A percentile compares a stretch with the other conserved stretches of the same genome.
These are phyloP conservation scores for Eumeta japonica DNA, from an alignment of 1,140 invertebrate species.

Conservation along the genomic window DNA sequence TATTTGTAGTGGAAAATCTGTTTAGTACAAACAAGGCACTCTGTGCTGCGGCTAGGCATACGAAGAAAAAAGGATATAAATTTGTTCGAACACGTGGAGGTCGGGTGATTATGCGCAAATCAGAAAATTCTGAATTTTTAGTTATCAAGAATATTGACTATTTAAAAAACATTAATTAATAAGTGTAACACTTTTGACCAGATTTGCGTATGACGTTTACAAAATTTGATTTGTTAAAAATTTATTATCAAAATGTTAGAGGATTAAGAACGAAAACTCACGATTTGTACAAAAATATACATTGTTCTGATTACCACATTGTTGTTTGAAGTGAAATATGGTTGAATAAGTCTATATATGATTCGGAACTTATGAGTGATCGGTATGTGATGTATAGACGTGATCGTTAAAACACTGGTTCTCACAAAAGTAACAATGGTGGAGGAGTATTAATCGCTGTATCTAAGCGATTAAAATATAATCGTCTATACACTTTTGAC, in stretches of 20 bases:
- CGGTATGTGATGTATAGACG: no score
- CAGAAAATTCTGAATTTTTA: slow-evolving; percentile 7
- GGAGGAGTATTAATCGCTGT: no score
- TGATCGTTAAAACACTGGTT: no score
- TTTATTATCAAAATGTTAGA: slow-evolving; percentile 13
- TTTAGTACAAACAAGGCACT: slow-evolving; percentile 12
- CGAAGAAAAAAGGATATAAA: slow-evolving; percentile 14
- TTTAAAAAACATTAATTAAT: slow-evolving; percentile 2
- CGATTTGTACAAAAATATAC: slow-evolving; percentile 6
- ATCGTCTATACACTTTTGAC: no score
- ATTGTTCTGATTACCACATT: slow-evolving; percentile 8
- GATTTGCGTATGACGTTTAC: background rate
- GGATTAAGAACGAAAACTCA: slow-evolving; percentile 10
- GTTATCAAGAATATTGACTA: slow-evolving; percentile 8
- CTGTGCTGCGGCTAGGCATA: slow-evolving; percentile 12
- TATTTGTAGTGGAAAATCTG: slow-evolving; percentile 19
- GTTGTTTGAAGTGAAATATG: slow-evolving; percentile 15
- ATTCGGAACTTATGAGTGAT: slow-evolving; percentile 13
- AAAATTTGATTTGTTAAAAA: no score
- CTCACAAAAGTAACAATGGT: slow-evolving; percentile 14
- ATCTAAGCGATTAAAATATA: no score
- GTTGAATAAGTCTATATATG: slow-evolving; percentile 10
- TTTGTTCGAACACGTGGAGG: slow-evolving; percentile 18
- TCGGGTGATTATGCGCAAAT: background rate
- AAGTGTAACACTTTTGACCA: background rate